Percentiles rank a stretch among this genome's conserved stretches.
These are phyloP conservation scores for Sebastes variabilis DNA, from an alignment of 2,797 vertebrate genomes.

Conservation along the genomic window DNA sequence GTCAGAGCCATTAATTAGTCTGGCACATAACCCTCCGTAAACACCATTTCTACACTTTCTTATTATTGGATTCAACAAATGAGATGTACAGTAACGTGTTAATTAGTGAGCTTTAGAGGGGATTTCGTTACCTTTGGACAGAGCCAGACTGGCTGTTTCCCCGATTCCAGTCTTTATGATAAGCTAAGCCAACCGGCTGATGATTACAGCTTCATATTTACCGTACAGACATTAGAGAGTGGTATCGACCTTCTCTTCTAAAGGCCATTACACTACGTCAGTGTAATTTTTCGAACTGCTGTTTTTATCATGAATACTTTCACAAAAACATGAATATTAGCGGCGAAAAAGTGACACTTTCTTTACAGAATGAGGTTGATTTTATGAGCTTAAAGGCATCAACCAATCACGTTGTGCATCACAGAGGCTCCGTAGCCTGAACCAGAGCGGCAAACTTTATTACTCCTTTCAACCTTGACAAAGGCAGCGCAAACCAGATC, in stretches of 20 bases:
- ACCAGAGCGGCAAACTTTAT: too few species aligned
- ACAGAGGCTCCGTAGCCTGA: too few species aligned
- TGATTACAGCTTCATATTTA: background rate
- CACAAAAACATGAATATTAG: too few species aligned
- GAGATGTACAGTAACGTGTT: background rate
- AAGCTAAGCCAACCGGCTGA: background rate
- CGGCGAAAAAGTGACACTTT: too few species aligned
- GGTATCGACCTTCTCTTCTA: background rate
- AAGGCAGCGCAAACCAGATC: too few species aligned
- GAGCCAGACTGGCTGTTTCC: background rate
- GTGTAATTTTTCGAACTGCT: too few species aligned
- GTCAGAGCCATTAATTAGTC: background rate
- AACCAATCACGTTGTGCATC: too few species aligned
- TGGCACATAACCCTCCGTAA: background rate
- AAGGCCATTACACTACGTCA: too few species aligned
- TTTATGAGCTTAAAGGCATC: too few species aligned
- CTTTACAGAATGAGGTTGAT: too few species aligned
- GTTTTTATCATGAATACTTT: too few species aligned
- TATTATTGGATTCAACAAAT: background rate
- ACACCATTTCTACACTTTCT: background rate
- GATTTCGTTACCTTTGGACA: background rate
- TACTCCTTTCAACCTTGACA: too few species aligned
- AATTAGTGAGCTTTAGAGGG: background rate
- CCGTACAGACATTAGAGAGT: background rate
- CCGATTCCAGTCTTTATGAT: background rate